Percentiles rank a stretch among this genome's conserved stretches.
phyloP scores from a whole-genome alignment of 1,140 invertebrate species.

The Proales similis region DNA sequence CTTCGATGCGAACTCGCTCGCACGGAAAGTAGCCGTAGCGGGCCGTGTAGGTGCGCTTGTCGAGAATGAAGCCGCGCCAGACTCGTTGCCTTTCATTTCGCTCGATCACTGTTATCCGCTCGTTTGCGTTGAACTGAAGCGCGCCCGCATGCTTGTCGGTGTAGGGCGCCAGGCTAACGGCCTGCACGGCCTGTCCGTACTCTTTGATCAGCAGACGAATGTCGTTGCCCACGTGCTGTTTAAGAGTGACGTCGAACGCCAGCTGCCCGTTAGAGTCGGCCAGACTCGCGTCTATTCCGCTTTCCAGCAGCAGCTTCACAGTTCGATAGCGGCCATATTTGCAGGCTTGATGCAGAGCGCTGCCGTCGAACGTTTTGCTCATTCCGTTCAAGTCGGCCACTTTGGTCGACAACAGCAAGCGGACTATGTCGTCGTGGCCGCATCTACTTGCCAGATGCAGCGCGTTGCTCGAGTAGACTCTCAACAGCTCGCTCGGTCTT shows the following conservation, averaged over 20 bases:
- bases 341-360: conserved; percentile 53
- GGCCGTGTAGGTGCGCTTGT: conserved; percentile 44
- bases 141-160: conserved; percentile 19
- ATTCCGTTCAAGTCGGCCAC: conserved; percentile 53
- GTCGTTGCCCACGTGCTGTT: conserved; percentile 50
- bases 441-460: conserved; percentile 54
- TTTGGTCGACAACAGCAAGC: conserved; percentile 50
- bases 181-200: conserved; percentile 40
- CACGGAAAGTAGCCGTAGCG: conserved; percentile 52
- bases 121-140: conserved; percentile 44
- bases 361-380: conserved; percentile 47
- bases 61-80: conserved; percentile 51
- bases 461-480: conserved; percentile 42
- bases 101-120: conserved; percentile 49
- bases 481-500: conserved; percentile 48
- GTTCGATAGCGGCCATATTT: conserved; percentile 53
- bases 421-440: conserved; percentile 53
- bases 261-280: conserved; percentile 55
- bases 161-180: background rate
- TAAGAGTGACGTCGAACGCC: conserved; percentile 54
- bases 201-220: conserved; percentile 55
- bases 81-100: conserved; percentile 4
- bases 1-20: conserved; percentile 50
- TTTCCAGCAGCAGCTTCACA: conserved; percentile 52
- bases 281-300: conserved; percentile 53